A percentile compares a stretch with the other conserved stretches of the same genome.
phyloP scores from a whole-genome alignment of 2,888 invertebrate genomes.

The Myathropa florea region DNA sequence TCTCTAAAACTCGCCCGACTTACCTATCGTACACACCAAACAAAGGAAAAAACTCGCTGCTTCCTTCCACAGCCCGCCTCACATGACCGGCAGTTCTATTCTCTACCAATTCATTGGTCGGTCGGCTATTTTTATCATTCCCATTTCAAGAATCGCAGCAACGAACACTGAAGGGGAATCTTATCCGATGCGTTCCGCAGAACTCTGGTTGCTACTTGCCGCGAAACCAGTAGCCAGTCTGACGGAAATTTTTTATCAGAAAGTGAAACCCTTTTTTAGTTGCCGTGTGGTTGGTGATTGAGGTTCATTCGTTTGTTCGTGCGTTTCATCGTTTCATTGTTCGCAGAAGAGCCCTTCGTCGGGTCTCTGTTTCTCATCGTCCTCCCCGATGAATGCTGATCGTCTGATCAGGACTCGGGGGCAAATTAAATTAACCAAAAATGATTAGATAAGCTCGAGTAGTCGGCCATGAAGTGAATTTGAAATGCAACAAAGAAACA shows the following conservation, averaged over 20 bases:
- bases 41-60: slow-evolving; percentile 39
- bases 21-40: slow-evolving; percentile 8
- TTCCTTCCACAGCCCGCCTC: slow-evolving; percentile 15
- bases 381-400: slow-evolving; percentile 30
- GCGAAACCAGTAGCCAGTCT: slow-evolving; percentile 61
- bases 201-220: slow-evolving; percentile 13
- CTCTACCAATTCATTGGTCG: slow-evolving; percentile 35
- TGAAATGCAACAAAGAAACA: background rate
- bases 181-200: slow-evolving; percentile 43
- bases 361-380: slow-evolving; percentile 4
- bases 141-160: slow-evolving; percentile 47
- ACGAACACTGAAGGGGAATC: slow-evolving; percentile 39
- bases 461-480: slow-evolving; percentile 5
- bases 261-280: slow-evolving; percentile 64
- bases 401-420: slow-evolving; percentile 44
- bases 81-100: slow-evolving; percentile 38
- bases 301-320: background rate
- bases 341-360: slow-evolving; percentile 42
- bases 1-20: background rate
- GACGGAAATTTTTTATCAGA: slow-evolving; percentile 54
- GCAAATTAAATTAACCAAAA: slow-evolving; percentile 65
- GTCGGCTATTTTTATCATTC: slow-evolving; percentile 64
- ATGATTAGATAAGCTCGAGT: slow-evolving; percentile 58
- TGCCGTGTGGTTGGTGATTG: background rate
- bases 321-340: slow-evolving; percentile 44